Base-by-base conservation (phyloP, 2,888 invertebrate species). In the Eulithis prunata region DNA sequence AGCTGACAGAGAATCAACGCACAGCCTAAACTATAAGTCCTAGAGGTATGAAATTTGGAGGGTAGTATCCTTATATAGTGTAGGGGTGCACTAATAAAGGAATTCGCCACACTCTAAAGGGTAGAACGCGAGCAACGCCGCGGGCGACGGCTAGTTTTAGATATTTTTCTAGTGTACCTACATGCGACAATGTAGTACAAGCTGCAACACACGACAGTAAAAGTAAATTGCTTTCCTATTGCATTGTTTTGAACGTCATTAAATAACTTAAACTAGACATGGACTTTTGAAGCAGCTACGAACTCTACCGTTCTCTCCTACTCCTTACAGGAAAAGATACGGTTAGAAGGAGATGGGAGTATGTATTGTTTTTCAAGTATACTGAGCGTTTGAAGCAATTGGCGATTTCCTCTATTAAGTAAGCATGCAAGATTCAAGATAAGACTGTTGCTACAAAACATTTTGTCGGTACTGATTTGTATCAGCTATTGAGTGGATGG, bases 401-500 rank as follows among this genome's bases (percentile, higher is more conserved):
- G 90, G 86, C 85, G 85, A 88, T 90, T 91, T 91, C 91, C 91
- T 89, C 84, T 84, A 86, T 86, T 87, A 85, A 83, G 78, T 80
- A 83, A 83, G 84, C 83, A 84, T 81, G 81, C 84, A 66, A 78
- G 90, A 90, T 89, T 74, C 62, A 47, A 84, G 90, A 91, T 90
- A 88, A 80, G 76, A 66, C 65, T 82, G 81, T 82, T 83, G 77
- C 74, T 81, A 86, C 89, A 86, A 89, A 90, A 90, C 86, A 90
- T 88, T 90, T 86, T 89, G 90, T 88, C 84, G 85, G 82, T 76
- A 59, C 64, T 68, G 81, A 83, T 82, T 53, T 14, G n/a, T 76
- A 82, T 82, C 81, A 52, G 62, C 14, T 68, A 70, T 71, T 75
- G 68, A 71, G 75, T 76, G 68, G 74, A 72, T 68, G 55, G 51